Conservation (phyloP, 2,888 invertebrate species). For the Ophion costatus region DNA sequence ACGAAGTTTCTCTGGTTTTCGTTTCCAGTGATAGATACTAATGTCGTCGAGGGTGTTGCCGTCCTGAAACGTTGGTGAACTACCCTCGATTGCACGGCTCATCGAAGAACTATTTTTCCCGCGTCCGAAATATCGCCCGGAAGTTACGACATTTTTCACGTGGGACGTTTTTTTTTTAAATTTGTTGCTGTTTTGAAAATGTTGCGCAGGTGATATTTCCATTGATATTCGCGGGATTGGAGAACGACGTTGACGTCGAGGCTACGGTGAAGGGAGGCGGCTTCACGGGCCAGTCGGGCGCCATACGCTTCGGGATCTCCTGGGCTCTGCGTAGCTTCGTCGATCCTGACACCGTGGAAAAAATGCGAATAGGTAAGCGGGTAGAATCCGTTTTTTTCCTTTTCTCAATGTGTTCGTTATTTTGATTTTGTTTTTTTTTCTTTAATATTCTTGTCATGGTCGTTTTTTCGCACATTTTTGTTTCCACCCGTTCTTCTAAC, state of each 20-base stretch:
- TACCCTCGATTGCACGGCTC: not conserved
- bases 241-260: conserved; percentile 92
- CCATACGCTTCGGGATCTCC: conserved; percentile 94
- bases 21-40: conserved; percentile 19
- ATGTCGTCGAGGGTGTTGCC: conserved; percentile 54
- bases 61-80: conserved; percentile 54
- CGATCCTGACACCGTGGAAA: conserved; percentile 89
- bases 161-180: not conserved
- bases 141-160: not conserved
- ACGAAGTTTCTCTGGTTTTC: conserved; percentile 6
- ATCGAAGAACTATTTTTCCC: not conserved
- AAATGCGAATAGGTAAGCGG: conserved; percentile 92
- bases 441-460: too few species aligned
- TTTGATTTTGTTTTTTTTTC: too few species aligned
- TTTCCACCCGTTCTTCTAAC: too few species aligned
- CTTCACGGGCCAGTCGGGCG: conserved; percentile 93
- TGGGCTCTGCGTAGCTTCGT: conserved; percentile 93
- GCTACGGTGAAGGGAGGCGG: conserved; percentile 91
- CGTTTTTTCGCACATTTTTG: not conserved
- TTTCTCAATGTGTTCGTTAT: too few species aligned
- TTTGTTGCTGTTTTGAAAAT: not conserved
- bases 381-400: not conserved
- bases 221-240: conserved; percentile 90
- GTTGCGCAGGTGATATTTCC: conserved; percentile 91
- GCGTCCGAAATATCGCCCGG: not conserved